These are phyloP conservation scores for Trichosurus vulpecula DNA, from an alignment of 2,797 vertebrate genomes.

Conservation along the genomic window DNA sequence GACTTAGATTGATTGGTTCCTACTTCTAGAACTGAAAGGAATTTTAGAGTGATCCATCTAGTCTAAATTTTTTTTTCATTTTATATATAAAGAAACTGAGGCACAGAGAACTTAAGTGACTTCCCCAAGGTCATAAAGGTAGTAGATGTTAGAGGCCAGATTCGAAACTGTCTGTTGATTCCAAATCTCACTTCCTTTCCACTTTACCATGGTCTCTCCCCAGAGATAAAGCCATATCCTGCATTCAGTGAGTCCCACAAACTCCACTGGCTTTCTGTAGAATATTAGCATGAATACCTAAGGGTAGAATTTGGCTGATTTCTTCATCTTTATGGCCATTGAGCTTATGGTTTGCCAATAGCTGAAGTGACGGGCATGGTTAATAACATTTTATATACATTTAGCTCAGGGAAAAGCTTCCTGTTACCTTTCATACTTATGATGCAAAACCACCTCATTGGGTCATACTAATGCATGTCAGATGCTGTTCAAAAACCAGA, in stretches of 20 bases:
- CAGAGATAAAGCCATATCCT: neutral
- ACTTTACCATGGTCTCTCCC: neutral
- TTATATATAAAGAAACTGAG: neutral
- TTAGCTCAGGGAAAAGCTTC: slow-evolving; percentile 35
- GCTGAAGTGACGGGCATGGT: neutral
- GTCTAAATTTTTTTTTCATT: neutral
- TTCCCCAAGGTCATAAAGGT: neutral
- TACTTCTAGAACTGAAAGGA: neutral
- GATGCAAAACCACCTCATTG: slow-evolving; percentile 34
- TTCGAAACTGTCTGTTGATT: neutral
- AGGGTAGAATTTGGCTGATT: neutral
- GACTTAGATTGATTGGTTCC: neutral
- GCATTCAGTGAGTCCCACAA: neutral
- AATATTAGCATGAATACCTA: neutral
- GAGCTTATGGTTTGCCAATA: slow-evolving; percentile 17
- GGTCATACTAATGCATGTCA: slow-evolving; percentile 7
- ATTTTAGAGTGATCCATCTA: neutral
- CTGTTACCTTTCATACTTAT: slow-evolving; percentile 24
- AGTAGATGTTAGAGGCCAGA: neutral
- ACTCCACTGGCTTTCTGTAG: slow-evolving; percentile 22
- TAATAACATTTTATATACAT: neutral
- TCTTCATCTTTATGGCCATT: neutral
- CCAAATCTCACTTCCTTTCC: neutral
- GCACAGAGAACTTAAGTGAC: neutral
- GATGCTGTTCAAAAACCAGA: slow-evolving; percentile 36